Conservation (phyloP, 1,140 invertebrate genomes). For the Achroia grisella region DNA sequence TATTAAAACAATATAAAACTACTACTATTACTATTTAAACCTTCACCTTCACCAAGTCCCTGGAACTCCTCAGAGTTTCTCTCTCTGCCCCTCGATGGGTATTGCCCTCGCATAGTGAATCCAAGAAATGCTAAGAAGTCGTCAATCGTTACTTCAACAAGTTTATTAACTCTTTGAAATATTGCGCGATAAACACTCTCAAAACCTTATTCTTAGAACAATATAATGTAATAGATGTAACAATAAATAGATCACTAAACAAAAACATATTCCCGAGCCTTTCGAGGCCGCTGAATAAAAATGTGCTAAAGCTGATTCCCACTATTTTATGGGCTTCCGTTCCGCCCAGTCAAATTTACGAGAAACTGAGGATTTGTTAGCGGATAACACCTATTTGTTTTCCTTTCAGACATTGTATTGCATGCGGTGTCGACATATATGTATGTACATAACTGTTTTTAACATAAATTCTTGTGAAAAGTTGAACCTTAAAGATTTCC, state of each 20-base stretch:
- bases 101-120: no score
- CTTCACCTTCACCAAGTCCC: no score
- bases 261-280: slow-evolving; percentile 1
- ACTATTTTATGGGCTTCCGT: neutral
- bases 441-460: no score
- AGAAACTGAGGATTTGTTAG: neutral
- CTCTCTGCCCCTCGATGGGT: no score
- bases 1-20: no score
- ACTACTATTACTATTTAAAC: no score
- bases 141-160: no score
- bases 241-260: slow-evolving; percentile 1
- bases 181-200: neutral
- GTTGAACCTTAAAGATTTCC: no score
- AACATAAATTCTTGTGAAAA: no score
- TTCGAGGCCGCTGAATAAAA: neutral
- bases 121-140: no score
- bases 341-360: slow-evolving; percentile 4
- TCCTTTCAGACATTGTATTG: neutral
- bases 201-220: neutral
- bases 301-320: slow-evolving; percentile 1
- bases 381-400: slow-evolving; percentile 3
- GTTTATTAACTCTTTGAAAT: neutral
- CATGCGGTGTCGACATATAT: no score
- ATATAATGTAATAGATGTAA: neutral
- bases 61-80: no score